phyloP scores from a whole-genome alignment of 1,140 invertebrate genomes.

The Conus ventricosus region DNA sequence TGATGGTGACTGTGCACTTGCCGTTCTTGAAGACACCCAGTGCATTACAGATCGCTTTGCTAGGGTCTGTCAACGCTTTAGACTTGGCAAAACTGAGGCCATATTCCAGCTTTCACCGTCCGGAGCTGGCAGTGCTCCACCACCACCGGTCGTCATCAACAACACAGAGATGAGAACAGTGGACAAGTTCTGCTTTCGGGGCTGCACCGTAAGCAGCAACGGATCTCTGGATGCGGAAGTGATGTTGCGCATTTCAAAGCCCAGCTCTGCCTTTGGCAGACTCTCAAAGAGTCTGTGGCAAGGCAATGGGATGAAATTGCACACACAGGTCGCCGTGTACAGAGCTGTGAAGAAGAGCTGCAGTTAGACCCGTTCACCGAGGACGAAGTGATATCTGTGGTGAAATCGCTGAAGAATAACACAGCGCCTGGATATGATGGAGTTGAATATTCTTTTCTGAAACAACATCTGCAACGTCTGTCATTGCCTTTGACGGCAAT shows the following conservation, averaged over 20 bases:
- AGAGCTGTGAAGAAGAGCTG: too few relatives aligned
- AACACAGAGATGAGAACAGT: conserved; percentile 7
- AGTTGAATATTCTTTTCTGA: too few relatives aligned
- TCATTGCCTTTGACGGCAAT: too few relatives aligned
- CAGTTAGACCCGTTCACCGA: too few relatives aligned
- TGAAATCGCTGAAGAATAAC: too few relatives aligned
- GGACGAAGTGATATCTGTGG: too few relatives aligned
- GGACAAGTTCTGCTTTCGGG: conserved; percentile 36
- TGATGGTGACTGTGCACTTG: conserved; percentile 48
- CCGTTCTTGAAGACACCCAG: conserved; percentile 45
- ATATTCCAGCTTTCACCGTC: conserved; percentile 14
- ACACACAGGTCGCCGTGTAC: neutral
- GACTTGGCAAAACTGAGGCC: conserved; percentile 48
- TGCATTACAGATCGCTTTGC: conserved; percentile 40
- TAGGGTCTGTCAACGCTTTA: conserved; percentile 47
- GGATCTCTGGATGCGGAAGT: conserved; percentile 24
- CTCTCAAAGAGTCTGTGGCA: conserved; percentile 4
- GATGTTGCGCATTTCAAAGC: conserved; percentile 29
- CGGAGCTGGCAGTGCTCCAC: conserved; percentile 30
- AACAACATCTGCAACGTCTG: too few relatives aligned
- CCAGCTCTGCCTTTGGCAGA: conserved; percentile 36
- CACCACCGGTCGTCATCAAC: neutral
- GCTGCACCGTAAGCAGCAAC: conserved; percentile 13
- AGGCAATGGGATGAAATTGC: neutral
- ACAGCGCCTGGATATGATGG: too few relatives aligned